Evolutionary conservation across 1,140 invertebrate species (phyloP).

Genomic region (Ganaspis sp.): DNA sequence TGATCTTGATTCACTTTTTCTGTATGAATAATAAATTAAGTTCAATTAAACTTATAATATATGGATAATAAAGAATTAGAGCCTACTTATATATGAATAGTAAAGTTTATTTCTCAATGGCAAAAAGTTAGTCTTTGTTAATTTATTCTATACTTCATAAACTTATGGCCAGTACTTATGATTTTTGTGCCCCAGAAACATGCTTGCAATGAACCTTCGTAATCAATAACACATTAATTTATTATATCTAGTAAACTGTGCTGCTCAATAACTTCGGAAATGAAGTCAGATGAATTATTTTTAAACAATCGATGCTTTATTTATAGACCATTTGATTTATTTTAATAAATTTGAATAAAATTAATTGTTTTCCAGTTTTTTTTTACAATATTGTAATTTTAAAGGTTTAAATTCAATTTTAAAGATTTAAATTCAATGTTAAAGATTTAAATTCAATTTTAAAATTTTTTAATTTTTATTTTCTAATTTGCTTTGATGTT

Average conservation of each 20-base stretch:
- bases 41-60: background rate
- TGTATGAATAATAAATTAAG: background rate
- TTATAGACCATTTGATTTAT: slow-evolving; percentile 1
- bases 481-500: no score
- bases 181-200: slow-evolving; percentile 51
- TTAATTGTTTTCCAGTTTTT: background rate
- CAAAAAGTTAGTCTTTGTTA: slow-evolving; percentile 15
- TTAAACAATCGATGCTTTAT: background rate
- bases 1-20: background rate
- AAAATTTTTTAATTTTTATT: no score
- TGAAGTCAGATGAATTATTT: background rate
- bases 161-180: slow-evolving; percentile 3
- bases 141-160: background rate
- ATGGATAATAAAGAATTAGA: background rate
- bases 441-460: no score
- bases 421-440: no score
- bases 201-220: slow-evolving; percentile 47
- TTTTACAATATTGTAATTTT: background rate
- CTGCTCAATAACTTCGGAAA: slow-evolving; percentile 47
- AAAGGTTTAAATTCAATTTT: no score
- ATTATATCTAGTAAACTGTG: slow-evolving; percentile 50
- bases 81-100: background rate
- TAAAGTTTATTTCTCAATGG: slow-evolving; percentile 23
- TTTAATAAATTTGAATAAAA: background rate
- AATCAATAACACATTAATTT: slow-evolving; percentile 60